Evolutionary conservation across 2,888 invertebrate species (phyloP).

Genomic region (Aphodius granarius): DNA sequence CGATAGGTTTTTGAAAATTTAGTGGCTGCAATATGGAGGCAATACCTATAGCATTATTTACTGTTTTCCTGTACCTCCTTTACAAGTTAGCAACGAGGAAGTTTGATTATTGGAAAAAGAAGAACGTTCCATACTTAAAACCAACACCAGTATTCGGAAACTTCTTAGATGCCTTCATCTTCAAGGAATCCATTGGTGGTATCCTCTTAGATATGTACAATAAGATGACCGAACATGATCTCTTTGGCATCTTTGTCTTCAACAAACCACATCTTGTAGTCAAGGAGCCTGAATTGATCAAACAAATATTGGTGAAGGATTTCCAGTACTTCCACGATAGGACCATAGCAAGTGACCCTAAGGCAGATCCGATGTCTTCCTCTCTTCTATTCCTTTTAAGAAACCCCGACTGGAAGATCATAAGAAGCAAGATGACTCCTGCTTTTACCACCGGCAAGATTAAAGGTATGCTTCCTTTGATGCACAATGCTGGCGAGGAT

Average conservation of each 20-base stretch:
- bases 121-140: conserved; percentile 47
- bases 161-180: conserved; percentile 44
- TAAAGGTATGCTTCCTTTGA: conserved; percentile 56
- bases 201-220: conserved; percentile 43
- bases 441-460: conserved; percentile 60
- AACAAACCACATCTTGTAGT: conserved; percentile 55
- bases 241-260: conserved; percentile 57
- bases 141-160: conserved; percentile 53
- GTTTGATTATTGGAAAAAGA: conserved; percentile 53
- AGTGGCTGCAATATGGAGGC: conserved; percentile 18
- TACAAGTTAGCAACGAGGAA: conserved; percentile 36
- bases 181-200: conserved; percentile 40
- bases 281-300: conserved; percentile 55
- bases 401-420: conserved; percentile 58
- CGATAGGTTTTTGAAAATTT: background rate
- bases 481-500: conserved; percentile 47
- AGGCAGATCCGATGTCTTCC: conserved; percentile 51
- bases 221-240: conserved; percentile 40
- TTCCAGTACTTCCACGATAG: conserved; percentile 56
- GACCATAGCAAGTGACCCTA: conserved; percentile 49
- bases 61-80: conserved; percentile 4
- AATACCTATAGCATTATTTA: background rate
- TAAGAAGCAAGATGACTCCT: conserved; percentile 58
- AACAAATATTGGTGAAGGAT: conserved; percentile 55
- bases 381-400: conserved; percentile 53